These are phyloP conservation scores for Drosophila ohnishii DNA, from an alignment of 1,140 invertebrate species.

Conservation along the genomic window DNA sequence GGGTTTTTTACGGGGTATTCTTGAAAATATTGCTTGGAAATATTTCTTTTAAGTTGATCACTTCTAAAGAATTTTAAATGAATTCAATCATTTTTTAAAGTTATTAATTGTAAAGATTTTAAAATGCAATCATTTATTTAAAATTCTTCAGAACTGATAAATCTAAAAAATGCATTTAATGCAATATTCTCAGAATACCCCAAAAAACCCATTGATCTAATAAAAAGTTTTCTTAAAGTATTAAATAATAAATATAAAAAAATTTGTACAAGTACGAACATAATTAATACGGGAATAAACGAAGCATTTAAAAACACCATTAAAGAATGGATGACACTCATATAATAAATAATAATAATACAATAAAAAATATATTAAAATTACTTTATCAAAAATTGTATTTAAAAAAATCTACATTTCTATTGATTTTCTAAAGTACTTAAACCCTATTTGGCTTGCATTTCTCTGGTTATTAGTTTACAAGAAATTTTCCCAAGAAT, in stretches of 20 bases:
- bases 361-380: neutral
- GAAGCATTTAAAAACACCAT: neutral
- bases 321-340: neutral
- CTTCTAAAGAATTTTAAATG: neutral
- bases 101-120: too few species aligned
- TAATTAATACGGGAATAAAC: neutral
- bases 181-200: too few species aligned
- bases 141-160: too few species aligned
- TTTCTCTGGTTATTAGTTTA: slow-evolving; percentile 26
- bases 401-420: neutral
- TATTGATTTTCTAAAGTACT: neutral
- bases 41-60: neutral
- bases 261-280: neutral
- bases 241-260: neutral
- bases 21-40: neutral
- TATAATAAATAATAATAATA: neutral
- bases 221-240: too few species aligned
- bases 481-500: slow-evolving; percentile 18
- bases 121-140: too few species aligned
- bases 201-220: too few species aligned
- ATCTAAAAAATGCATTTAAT: too few species aligned
- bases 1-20: neutral
- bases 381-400: too few species aligned
- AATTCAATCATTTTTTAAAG: too few species aligned
- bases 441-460: neutral